Percentiles rank a stretch among this genome's conserved stretches.
Evolutionary conservation across 2,888 invertebrate genomes (phyloP).

Genomic region (Pseudeuparius sepicola): DNA sequence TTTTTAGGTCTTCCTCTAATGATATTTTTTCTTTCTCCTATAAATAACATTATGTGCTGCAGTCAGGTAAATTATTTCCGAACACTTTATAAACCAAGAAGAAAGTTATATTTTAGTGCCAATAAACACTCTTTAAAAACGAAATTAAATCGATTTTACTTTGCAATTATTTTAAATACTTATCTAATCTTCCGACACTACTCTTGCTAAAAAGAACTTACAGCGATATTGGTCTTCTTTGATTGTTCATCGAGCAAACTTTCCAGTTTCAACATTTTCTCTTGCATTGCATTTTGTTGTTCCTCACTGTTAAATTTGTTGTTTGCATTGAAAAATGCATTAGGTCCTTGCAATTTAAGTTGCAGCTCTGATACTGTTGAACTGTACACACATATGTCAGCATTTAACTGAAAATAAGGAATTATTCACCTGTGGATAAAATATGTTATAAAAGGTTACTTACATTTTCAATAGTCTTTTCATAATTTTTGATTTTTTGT

Average conservation of each 20-base stretch:
- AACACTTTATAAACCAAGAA: too few relatives aligned
- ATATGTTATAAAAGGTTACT: too few relatives aligned
- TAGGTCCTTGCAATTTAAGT: constrained; percentile 26
- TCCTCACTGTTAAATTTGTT: constrained; percentile 29
- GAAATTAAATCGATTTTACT: too few relatives aligned
- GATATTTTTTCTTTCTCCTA: constrained; percentile 27
- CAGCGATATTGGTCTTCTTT: constrained; percentile 18
- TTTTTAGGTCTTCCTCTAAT: constrained; percentile 27
- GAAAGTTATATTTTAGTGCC: too few relatives aligned
- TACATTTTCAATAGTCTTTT: constrained; percentile 25
- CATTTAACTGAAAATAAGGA: too few relatives aligned
- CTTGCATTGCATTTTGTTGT: constrained; percentile 27
- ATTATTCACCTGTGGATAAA: too few relatives aligned
- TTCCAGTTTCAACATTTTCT: constrained; percentile 28
- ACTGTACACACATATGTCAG: constrained; percentile 28
- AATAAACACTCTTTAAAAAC: too few relatives aligned
- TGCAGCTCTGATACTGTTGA: constrained; percentile 28
- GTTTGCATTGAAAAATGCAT: constrained; percentile 26
- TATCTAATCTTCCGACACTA: too few relatives aligned
- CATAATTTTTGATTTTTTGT: constrained; percentile 21
- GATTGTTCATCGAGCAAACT: constrained; percentile 25
- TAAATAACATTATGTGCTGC: constrained; percentile 14
- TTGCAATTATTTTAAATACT: too few relatives aligned
- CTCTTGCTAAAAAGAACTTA: too few relatives aligned
- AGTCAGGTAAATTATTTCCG: too few relatives aligned